A percentile compares a stretch with the other conserved stretches of the same genome.
phyloP scores from a whole-genome alignment of 2,113 vertebrate species.

The Siniperca chuatsi region DNA sequence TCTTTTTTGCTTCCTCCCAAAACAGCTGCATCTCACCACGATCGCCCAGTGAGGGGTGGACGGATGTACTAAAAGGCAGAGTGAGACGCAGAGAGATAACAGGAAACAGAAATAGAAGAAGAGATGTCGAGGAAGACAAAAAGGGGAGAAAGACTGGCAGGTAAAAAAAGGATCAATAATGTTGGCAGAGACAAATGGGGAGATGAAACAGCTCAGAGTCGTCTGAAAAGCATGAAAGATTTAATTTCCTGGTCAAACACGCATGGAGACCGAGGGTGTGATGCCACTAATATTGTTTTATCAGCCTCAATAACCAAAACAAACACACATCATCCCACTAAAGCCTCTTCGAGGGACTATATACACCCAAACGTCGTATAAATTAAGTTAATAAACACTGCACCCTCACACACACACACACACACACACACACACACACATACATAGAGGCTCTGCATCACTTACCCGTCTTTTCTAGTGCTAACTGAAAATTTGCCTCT shows the following conservation, averaged over 20 bases:
- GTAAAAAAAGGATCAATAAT: conserved; percentile 40
- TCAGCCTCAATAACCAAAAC: conserved; percentile 60
- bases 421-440: conserved; percentile 30
- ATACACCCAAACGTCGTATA: conserved; percentile 24
- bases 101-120: background rate
- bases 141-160: conserved; percentile 29
- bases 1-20: conserved; percentile 47
- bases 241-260: conserved; percentile 77
- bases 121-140: background rate
- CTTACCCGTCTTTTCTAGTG: conserved; percentile 70
- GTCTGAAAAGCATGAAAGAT: conserved; percentile 56
- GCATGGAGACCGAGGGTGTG: conserved; percentile 15
- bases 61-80: conserved; percentile 22
- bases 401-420: background rate
- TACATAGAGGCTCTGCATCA: conserved; percentile 45
- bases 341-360: conserved; percentile 19
- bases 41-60: conserved; percentile 47
- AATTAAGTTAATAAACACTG: conserved; percentile 27
- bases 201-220: conserved; percentile 45
- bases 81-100: background rate
- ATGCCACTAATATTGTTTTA: conserved; percentile 63
- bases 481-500: conserved; percentile 75
- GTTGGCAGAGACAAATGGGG: conserved; percentile 29
- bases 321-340: conserved; percentile 48
- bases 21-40: conserved; percentile 66